Percentiles rank a stretch among this genome's conserved stretches.
Conservation (phyloP, 1,140 invertebrate genomes). For the Cyrtorhinus lividipennis region DNA sequence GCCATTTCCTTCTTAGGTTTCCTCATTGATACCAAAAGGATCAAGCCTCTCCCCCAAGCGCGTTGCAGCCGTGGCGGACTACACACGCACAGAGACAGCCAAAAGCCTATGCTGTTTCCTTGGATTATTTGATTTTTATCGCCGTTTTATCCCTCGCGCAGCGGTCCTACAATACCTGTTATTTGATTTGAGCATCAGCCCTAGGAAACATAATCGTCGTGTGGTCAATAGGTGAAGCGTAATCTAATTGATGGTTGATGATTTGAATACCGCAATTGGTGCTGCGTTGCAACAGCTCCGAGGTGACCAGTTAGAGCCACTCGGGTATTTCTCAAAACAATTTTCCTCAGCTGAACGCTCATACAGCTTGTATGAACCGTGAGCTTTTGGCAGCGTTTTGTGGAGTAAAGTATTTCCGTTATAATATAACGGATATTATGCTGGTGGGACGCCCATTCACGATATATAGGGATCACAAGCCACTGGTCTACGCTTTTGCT, state of each 20-base stretch:
- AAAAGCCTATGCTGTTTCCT: slow-evolving; percentile 27
- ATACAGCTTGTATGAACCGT: slow-evolving; percentile 31
- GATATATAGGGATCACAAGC: slow-evolving; percentile 32
- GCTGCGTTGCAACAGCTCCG: slow-evolving; percentile 28
- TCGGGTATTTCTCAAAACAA: slow-evolving; percentile 32
- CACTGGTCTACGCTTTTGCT: slow-evolving; percentile 26
- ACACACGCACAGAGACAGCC: slow-evolving; percentile 23
- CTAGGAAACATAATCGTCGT: not conserved
- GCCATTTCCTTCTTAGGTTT: slow-evolving; percentile 28
- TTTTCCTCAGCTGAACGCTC: slow-evolving; percentile 27
- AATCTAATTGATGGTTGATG: slow-evolving; percentile 26
- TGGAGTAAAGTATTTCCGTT: slow-evolving; percentile 31
- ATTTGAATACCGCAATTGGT: slow-evolving; percentile 29
- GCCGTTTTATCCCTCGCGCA: slow-evolving; percentile 25
- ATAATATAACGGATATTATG: no score
- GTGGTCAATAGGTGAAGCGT: not conserved
- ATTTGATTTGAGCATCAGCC: not conserved
- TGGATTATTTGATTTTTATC: slow-evolving; percentile 29
- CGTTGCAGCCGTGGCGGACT: slow-evolving; percentile 20
- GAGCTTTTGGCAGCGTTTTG: slow-evolving; percentile 35
- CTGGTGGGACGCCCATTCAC: slow-evolving; percentile 30
- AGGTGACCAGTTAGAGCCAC: slow-evolving; percentile 24
- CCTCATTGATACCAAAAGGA: slow-evolving; percentile 24
- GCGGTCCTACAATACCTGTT: slow-evolving; percentile 24
- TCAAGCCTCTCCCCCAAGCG: slow-evolving; percentile 25